A percentile compares a stretch with the other conserved stretches of the same genome.
phyloP scores from a whole-genome alignment of 2,797 vertebrate species.

The Scolopax rusticola region DNA sequence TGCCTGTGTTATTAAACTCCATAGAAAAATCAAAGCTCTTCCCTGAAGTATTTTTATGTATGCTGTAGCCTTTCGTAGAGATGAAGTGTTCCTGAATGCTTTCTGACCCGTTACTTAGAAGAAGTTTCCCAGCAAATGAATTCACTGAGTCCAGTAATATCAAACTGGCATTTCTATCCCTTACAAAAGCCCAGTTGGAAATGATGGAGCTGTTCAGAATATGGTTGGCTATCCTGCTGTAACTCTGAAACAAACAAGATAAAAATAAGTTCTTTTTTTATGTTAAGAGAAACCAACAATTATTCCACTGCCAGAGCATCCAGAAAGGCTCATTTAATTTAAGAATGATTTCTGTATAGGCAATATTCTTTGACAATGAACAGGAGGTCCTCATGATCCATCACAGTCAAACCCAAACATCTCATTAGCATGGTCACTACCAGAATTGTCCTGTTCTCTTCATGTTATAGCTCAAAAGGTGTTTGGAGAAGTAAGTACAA shows the following conservation, averaged over 20 bases:
- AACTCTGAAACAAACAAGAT: constrained; percentile 61
- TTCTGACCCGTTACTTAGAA: constrained; percentile 6
- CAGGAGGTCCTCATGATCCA: not conserved
- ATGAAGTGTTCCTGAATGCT: constrained; percentile 69
- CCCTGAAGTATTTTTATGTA: constrained; percentile 31
- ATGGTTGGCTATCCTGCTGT: constrained; percentile 74
- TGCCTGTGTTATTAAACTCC: not conserved
- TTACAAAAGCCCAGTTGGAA: constrained; percentile 77
- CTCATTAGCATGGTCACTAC: not conserved
- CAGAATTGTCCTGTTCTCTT: not conserved
- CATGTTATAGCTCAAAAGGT: not conserved
- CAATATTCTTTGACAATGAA: not conserved
- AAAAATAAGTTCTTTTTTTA: not conserved
- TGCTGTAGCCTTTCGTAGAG: constrained; percentile 61
- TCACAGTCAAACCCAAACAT: not conserved
- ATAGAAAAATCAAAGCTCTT: constrained; percentile 62
- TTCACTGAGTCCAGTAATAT: constrained; percentile 72
- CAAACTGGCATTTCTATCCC: constrained; percentile 42
- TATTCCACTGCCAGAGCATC: not conserved
- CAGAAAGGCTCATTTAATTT: not conserved
- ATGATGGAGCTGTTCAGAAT: constrained; percentile 63
- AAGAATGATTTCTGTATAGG: not conserved
- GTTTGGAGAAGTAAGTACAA: not conserved
- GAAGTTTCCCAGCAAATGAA: constrained; percentile 69
- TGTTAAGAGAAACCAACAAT: not conserved